phyloP scores from a whole-genome alignment of 1,140 invertebrate genomes.

The Euwallacea similis region DNA sequence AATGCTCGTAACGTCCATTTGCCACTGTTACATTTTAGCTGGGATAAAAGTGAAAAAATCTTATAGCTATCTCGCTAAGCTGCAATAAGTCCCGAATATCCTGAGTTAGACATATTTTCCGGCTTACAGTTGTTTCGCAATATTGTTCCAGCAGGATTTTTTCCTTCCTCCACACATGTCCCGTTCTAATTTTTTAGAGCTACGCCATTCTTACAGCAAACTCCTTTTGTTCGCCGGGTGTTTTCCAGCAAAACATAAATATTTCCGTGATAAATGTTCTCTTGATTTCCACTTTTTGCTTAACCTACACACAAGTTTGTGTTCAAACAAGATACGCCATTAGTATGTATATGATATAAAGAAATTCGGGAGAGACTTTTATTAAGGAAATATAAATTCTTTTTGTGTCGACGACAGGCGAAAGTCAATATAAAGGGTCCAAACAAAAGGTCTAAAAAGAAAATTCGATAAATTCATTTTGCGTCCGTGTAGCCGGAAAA shows the following conservation, averaged over 20 bases:
- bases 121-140: slow-evolving; percentile 10
- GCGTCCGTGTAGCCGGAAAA: slow-evolving; percentile 17
- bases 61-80: slow-evolving; percentile 10
- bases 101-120: slow-evolving; percentile 14
- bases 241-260: too few relatives aligned
- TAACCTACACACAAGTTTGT: too few relatives aligned
- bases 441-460: slow-evolving; percentile 30
- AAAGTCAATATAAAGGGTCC: slow-evolving; percentile 27
- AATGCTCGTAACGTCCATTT: slow-evolving; percentile 4
- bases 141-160: slow-evolving; percentile 19
- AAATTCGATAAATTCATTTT: slow-evolving; percentile 35
- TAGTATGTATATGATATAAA: slow-evolving; percentile 16
- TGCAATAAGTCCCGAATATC: slow-evolving; percentile 16
- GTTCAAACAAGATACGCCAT: neutral
- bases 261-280: neutral
- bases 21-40: neutral
- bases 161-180: slow-evolving; percentile 2
- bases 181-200: neutral
- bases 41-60: slow-evolving; percentile 15
- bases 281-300: neutral
- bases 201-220: too few relatives aligned
- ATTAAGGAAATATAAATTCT: slow-evolving; percentile 25
- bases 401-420: slow-evolving; percentile 27
- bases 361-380: slow-evolving; percentile 12
- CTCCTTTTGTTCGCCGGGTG: too few relatives aligned